These are phyloP conservation scores for Galagoides demidoff DNA, from an alignment of 2,797 vertebrate genomes.

Conservation along the genomic window DNA sequence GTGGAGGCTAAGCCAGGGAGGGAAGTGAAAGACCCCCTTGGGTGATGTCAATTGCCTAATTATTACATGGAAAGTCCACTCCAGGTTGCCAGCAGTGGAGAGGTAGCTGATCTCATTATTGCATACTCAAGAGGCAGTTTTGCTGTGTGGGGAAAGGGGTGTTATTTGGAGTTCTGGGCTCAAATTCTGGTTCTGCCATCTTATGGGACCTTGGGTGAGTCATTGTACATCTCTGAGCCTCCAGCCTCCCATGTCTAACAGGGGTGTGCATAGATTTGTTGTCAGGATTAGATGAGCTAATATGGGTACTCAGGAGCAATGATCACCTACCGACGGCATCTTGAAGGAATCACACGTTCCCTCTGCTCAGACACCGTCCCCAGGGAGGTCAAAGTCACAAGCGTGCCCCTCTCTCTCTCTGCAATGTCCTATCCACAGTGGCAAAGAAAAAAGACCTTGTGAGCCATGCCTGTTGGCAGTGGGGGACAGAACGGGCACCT, in stretches of 20 bases:
- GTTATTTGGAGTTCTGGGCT: not conserved
- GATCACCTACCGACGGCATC: slow-evolving; percentile 60
- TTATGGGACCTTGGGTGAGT: not conserved
- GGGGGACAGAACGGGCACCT: not conserved
- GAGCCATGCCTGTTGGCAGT: not conserved
- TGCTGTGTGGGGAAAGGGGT: not conserved
- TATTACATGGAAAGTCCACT: not conserved
- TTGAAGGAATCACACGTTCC: not conserved
- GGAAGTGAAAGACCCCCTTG: not conserved
- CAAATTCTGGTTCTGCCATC: not conserved
- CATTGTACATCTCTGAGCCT: not conserved
- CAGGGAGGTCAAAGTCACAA: not conserved
- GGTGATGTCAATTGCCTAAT: not conserved
- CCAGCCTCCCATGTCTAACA: not conserved
- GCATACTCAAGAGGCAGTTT: not conserved
- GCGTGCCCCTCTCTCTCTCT: not conserved
- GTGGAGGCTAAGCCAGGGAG: not conserved
- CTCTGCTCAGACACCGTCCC: not conserved
- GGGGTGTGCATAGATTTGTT: not conserved
- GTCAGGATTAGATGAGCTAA: not conserved
- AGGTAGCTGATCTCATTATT: not conserved
- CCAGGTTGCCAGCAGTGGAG: not conserved
- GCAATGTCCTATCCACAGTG: slow-evolving; percentile 28
- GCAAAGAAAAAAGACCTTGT: not conserved
- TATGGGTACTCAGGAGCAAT: not conserved